Evolutionary conservation across 2,113 vertebrate genomes (phyloP).

Genomic region (Heterotilapia buettikoferi): DNA sequence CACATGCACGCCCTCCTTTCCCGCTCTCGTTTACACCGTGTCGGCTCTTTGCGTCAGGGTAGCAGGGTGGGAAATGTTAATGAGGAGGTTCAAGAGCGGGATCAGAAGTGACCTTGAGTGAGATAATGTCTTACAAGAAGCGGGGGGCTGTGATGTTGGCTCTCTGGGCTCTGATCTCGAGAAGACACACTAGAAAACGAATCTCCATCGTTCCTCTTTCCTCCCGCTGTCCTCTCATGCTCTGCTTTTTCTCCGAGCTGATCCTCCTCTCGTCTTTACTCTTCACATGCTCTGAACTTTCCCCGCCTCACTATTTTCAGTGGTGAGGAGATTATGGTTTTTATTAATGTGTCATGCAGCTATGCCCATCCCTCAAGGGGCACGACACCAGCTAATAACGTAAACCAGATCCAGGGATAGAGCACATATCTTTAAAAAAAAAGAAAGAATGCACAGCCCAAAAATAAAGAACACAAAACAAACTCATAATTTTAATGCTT

Average conservation of each 20-base stretch:
- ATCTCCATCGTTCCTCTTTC: neutral
- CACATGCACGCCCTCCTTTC: neutral
- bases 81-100: neutral
- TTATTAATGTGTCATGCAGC: neutral
- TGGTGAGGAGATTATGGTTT: neutral
- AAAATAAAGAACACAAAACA: neutral
- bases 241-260: neutral
- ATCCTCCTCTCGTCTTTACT: neutral
- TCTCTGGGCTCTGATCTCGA: neutral
- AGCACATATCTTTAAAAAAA: neutral
- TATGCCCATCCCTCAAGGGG: neutral
- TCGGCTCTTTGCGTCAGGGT: neutral
- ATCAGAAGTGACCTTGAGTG: neutral
- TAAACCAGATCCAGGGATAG: neutral
- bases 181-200: neutral
- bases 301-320: neutral
- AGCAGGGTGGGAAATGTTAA: slow-evolving; percentile 3
- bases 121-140: neutral
- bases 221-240: neutral
- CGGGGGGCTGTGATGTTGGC: neutral
- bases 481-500: neutral
- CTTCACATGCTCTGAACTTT: neutral
- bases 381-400: neutral
- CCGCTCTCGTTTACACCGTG: slow-evolving; percentile 8
- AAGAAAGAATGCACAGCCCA: neutral